Evolutionary conservation across 2,888 invertebrate species (phyloP).

Genomic region (Allacma fusca): DNA sequence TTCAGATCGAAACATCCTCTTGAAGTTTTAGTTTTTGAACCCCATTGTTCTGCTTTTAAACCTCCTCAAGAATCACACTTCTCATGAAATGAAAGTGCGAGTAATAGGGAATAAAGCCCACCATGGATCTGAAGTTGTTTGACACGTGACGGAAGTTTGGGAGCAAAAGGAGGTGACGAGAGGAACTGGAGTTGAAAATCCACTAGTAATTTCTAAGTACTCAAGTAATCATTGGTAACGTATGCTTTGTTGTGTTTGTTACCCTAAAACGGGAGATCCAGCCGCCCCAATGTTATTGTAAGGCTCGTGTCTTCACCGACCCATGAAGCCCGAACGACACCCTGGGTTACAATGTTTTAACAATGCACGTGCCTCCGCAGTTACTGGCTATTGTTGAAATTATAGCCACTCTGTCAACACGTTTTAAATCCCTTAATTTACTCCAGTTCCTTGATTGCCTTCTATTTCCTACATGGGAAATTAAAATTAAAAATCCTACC

Average conservation of each 20-base stretch:
- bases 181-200: background rate
- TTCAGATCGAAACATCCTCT: no score
- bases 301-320: background rate
- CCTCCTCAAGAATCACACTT: no score
- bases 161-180: no score
- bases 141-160: no score
- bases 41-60: no score
- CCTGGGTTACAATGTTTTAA: background rate
- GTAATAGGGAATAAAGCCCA: no score
- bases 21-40: no score
- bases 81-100: no score
- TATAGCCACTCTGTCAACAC: background rate
- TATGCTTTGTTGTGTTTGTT: background rate
- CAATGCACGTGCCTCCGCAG: background rate
- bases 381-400: background rate
- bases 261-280: background rate
- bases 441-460: no score
- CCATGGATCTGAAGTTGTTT: no score
- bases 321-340: background rate
- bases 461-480: no score
- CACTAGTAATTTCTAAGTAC: background rate
- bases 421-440: background rate
- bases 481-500: no score
- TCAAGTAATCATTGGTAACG: background rate
- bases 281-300: background rate